Percentiles rank a stretch among this genome's conserved stretches.
These are phyloP conservation scores for Xiphophorus birchmanni DNA, from an alignment of 2,797 vertebrate species.

Conservation along the genomic window DNA sequence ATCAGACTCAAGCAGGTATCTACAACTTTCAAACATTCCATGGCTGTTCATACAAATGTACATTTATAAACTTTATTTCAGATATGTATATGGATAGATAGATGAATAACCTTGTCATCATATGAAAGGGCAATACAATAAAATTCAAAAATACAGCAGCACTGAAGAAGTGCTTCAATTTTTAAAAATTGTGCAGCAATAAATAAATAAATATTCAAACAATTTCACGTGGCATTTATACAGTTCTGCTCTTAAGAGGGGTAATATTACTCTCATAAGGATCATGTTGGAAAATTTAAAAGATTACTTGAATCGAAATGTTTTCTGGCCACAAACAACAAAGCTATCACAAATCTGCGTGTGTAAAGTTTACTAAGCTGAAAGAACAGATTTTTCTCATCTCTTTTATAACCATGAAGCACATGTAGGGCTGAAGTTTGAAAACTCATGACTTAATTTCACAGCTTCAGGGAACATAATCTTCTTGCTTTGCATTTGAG, in stretches of 20 bases:
- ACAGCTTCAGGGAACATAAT: constrained; percentile 3
- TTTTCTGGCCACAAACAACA: background rate
- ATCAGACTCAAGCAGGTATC: background rate
- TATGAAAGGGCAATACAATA: no score
- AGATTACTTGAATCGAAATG: background rate
- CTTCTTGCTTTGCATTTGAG: constrained; percentile 28
- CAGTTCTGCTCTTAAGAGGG: background rate
- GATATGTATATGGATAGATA: background rate
- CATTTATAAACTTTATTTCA: background rate
- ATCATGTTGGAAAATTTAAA: background rate
- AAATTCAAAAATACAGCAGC: background rate
- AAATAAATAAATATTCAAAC: background rate
- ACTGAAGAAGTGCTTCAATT: background rate
- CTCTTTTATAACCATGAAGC: background rate
- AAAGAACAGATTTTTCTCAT: background rate
- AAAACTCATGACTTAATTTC: background rate
- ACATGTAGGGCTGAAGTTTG: background rate
- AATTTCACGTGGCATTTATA: background rate
- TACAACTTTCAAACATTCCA: background rate
- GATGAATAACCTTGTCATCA: no score
- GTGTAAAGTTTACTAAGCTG: background rate
- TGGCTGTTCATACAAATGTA: background rate
- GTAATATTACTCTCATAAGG: background rate
- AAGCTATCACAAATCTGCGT: background rate
- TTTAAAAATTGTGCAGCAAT: background rate